These are phyloP conservation scores for Andricus curvator DNA, from an alignment of 2,888 invertebrate species.

Conservation along the genomic window DNA sequence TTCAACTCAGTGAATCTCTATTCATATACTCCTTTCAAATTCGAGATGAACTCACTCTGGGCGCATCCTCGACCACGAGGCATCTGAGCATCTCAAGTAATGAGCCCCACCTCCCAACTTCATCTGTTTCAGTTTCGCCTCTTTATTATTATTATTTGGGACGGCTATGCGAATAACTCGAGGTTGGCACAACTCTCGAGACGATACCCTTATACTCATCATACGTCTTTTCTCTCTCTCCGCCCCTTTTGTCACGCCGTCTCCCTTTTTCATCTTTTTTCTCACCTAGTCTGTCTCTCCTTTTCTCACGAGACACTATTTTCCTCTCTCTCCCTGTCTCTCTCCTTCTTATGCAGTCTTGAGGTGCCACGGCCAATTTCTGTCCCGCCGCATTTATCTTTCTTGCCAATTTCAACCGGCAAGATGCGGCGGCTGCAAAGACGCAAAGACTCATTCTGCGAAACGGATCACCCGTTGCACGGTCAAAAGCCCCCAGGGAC, in stretches of 20 bases:
- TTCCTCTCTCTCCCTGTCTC: conserved; percentile 44
- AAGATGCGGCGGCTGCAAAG: conserved; percentile 27
- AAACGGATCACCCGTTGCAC: conserved; percentile 11
- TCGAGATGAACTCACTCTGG: conserved; percentile 17
- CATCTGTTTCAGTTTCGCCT: conserved; percentile 45
- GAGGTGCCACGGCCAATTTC: conserved; percentile 71
- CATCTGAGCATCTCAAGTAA: conserved; percentile 11
- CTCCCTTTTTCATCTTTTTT: conserved; percentile 42
- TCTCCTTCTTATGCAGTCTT: conserved; percentile 54
- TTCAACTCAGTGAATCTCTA: background rate
- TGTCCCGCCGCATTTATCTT: conserved; percentile 74
- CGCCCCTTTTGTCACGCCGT: conserved; percentile 48
- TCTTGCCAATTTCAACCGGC: conserved; percentile 71
- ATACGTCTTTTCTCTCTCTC: conserved; percentile 43
- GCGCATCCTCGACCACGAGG: conserved; percentile 18
- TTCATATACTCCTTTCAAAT: conserved; percentile 11
- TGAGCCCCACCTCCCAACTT: conserved; percentile 27
- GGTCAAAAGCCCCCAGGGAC: conserved; percentile 26
- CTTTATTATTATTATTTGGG: conserved; percentile 43
- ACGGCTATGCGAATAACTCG: conserved; percentile 65
- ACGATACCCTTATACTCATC: conserved; percentile 55
- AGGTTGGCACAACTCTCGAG: conserved; percentile 57
- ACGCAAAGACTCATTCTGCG: conserved; percentile 28
- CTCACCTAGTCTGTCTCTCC: conserved; percentile 44
- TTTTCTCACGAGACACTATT: conserved; percentile 38